Conservation (phyloP, 2,113 vertebrate species). For the Xenus cinereus region DNA sequence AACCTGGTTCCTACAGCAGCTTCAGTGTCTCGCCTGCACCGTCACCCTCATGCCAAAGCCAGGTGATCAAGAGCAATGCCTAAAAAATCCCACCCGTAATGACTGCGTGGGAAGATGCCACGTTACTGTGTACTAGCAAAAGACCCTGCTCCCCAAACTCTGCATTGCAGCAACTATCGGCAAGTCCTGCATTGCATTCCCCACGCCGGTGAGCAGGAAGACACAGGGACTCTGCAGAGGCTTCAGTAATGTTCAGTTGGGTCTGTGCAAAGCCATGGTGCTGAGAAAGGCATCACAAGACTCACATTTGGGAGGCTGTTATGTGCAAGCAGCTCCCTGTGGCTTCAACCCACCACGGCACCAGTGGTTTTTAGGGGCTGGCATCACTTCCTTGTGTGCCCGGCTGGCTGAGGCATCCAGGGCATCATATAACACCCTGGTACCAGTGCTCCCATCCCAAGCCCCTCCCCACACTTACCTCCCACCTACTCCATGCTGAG, state of each 20-base stretch:
- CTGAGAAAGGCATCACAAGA: background rate
- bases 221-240: background rate
- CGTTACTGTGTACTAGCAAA: background rate
- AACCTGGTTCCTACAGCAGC: rapidly evolving
- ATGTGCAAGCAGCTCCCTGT: background rate
- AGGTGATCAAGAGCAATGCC: background rate
- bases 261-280: background rate
- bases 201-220: background rate
- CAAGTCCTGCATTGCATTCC: rapidly evolving
- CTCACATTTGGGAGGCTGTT: background rate
- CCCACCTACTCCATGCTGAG: background rate
- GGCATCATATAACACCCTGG: rapidly evolving
- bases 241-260: rapidly evolving
- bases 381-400: rapidly evolving
- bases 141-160: background rate
- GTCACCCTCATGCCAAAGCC: background rate
- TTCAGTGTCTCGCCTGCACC: background rate
- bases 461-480: slow-evolving; percentile 36
- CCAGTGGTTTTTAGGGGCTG: background rate
- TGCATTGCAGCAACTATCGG: no score
- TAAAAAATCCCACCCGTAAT: background rate
- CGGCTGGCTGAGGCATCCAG: rapidly evolving
- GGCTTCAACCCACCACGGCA: background rate
- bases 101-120: background rate
- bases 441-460: background rate